These are phyloP conservation scores for Pomacea maculata DNA, from an alignment of 1,140 invertebrate genomes.

Conservation along the genomic window DNA sequence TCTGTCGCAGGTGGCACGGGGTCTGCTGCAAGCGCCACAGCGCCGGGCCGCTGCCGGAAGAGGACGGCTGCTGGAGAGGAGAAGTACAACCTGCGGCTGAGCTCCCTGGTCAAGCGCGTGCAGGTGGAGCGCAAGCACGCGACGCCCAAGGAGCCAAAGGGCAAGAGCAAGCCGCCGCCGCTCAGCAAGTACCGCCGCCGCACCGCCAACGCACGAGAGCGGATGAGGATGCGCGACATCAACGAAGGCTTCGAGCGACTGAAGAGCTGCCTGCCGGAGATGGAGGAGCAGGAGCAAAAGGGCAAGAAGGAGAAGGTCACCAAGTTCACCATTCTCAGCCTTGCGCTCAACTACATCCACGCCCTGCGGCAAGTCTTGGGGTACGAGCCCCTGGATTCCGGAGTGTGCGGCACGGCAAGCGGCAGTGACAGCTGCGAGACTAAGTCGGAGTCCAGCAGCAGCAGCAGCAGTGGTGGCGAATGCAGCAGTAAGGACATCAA, in stretches of 20 bases:
- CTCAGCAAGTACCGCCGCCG: constrained; percentile 89
- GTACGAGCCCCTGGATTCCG: background rate
- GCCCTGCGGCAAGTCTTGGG: constrained; percentile 70
- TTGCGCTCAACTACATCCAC: constrained; percentile 88
- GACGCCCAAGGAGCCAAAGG: constrained; percentile 62
- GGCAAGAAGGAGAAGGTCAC: constrained; percentile 80
- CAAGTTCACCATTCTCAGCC: constrained; percentile 86
- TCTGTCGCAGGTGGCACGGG: background rate
- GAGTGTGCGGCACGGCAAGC: too few relatives aligned
- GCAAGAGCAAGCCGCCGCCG: constrained; percentile 81
- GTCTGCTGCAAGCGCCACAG: background rate
- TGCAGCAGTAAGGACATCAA: background rate
- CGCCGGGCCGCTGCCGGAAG: background rate
- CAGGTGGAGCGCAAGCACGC: constrained; percentile 65
- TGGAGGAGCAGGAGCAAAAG: constrained; percentile 48
- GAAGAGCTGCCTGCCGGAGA: constrained; percentile 76
- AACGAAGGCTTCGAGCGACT: constrained; percentile 86
- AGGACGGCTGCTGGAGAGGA: background rate
- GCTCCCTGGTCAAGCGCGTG: constrained; percentile 68
- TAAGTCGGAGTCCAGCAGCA: too few relatives aligned
- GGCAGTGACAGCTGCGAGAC: too few relatives aligned
- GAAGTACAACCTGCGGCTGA: constrained; percentile 69
- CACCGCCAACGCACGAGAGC: constrained; percentile 87
- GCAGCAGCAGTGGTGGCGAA: too few relatives aligned
- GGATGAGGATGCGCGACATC: constrained; percentile 87